Percentiles rank a stretch among this genome's conserved stretches.
These are phyloP conservation scores for Diadophis punctatus DNA, from an alignment of 2,113 vertebrate species.

Conservation along the genomic window DNA sequence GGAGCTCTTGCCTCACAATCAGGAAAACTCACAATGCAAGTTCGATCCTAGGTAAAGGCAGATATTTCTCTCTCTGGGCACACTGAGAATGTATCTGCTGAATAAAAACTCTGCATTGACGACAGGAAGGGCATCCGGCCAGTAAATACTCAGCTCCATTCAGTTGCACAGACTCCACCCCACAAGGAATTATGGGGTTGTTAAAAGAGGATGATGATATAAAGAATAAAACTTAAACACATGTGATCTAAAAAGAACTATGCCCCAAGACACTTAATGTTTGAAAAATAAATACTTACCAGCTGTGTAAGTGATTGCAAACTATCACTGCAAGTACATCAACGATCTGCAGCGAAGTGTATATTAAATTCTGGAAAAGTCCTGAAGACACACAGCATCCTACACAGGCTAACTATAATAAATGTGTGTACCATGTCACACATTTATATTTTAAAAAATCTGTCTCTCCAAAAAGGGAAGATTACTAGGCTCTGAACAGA, in stretches of 20 bases:
- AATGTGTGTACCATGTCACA: conserved; percentile 40
- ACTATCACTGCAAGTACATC: conserved; percentile 27
- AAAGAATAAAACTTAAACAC: neutral
- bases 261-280: neutral
- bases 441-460: conserved; percentile 46
- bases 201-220: neutral
- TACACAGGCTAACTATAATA: conserved; percentile 48
- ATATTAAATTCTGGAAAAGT: conserved; percentile 48
- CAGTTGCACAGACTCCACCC: too few species aligned
- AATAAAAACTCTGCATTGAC: too few species aligned
- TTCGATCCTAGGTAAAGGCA: too few species aligned
- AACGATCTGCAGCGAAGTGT: conserved; percentile 41
- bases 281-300: neutral
- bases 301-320: conserved; percentile 40
- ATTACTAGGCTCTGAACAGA: conserved; percentile 50
- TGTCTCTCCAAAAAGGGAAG: conserved; percentile 46
- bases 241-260: neutral
- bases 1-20: too few species aligned
- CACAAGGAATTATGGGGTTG: too few species aligned
- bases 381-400: conserved; percentile 43
- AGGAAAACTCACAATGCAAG: too few species aligned
- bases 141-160: too few species aligned
- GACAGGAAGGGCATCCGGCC: too few species aligned
- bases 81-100: too few species aligned
- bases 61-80: too few species aligned